phyloP scores from a whole-genome alignment of 2,888 invertebrate species.

The Epirrhoe alternata region DNA sequence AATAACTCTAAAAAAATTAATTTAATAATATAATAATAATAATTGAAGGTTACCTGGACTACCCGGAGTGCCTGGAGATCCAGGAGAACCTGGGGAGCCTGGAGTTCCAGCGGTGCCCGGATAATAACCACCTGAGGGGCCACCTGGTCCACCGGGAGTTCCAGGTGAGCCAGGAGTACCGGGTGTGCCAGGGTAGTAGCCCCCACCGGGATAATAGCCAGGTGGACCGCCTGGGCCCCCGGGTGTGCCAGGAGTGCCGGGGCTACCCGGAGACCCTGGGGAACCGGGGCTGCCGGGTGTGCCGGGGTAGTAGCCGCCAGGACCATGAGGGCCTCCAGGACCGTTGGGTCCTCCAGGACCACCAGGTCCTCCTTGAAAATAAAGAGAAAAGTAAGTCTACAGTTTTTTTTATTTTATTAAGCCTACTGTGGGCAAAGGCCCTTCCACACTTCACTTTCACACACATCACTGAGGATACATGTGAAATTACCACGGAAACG shows the following conservation, averaged over 20 bases:
- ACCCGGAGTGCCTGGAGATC: conserved; percentile 9
- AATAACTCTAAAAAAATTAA: no score
- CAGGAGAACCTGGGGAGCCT: conserved; percentile 38
- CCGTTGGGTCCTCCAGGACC: neutral
- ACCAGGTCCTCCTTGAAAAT: neutral
- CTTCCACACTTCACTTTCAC: no score
- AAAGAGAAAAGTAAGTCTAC: neutral
- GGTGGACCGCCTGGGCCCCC: neutral
- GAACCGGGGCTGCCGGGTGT: neutral
- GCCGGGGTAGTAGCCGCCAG: neutral
- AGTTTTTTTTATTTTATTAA: no score
- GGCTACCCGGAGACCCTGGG: neutral
- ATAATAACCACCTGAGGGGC: conserved; percentile 19
- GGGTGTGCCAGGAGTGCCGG: neutral
- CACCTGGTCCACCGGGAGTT: neutral
- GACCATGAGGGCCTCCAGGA: no score
- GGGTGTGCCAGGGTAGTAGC: neutral
- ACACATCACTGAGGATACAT: no score
- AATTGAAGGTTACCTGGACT: neutral
- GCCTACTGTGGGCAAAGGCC: no score
- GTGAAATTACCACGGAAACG: no score
- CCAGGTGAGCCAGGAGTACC: neutral
- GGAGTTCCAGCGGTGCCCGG: conserved; percentile 33
- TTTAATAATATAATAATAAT: no score
- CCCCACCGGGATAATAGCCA: neutral